These are phyloP conservation scores for Macrosoma leucophasiata DNA, from an alignment of 2,888 invertebrate genomes.

Conservation along the genomic window DNA sequence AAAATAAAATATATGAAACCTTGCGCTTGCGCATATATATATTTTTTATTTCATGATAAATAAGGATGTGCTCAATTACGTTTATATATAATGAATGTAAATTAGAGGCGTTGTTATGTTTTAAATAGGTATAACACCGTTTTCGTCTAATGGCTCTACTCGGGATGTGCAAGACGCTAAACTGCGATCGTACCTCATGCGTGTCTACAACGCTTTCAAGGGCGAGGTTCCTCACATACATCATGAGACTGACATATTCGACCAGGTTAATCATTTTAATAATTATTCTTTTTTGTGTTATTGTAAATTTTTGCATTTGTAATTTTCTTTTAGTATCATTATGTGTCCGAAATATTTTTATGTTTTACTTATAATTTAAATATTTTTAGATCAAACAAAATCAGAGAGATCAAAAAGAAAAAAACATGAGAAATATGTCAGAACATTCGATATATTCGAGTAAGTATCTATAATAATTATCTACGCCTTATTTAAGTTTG, in stretches of 20 bases:
- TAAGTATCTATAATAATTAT: conserved; percentile 34
- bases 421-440: conserved; percentile 42
- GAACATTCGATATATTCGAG: conserved; percentile 55
- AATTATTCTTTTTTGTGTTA: background rate
- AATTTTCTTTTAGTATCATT: background rate
- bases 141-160: conserved; percentile 85
- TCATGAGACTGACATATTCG: conserved; percentile 50
- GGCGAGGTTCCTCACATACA: conserved; percentile 86
- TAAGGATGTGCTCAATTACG: background rate
- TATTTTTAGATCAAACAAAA: conserved; percentile 53
- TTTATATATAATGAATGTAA: conserved; percentile 5
- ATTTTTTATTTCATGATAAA: no score
- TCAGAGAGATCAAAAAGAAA: conserved; percentile 58
- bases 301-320: background rate
- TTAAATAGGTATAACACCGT: conserved; percentile 72
- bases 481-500: no score
- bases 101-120: conserved; percentile 7
- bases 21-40: no score
- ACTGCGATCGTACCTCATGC: conserved; percentile 89
- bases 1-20: no score
- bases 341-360: no score
- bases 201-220: conserved; percentile 92
- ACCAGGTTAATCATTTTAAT: conserved; percentile 38
- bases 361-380: conserved; percentile 19
- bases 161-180: conserved; percentile 83